Evolutionary conservation across 1,140 invertebrate genomes (phyloP).

Genomic region (Harlomillsia oculata): DNA sequence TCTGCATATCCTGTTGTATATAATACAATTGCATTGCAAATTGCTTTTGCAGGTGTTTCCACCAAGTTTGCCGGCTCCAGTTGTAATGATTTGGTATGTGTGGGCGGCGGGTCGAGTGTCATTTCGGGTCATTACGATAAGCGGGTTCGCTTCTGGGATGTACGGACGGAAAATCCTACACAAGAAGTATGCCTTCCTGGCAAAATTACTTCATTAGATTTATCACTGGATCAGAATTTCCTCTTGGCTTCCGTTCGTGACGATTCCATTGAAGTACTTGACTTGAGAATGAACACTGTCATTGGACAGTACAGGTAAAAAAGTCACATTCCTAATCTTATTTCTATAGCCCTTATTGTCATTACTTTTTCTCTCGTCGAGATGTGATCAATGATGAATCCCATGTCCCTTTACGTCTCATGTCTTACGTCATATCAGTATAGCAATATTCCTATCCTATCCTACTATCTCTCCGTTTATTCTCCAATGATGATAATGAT

Average conservation of each 20-base stretch:
- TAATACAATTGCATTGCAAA: no score
- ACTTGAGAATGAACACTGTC: slow-evolving; percentile 87
- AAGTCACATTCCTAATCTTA: no score
- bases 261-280: slow-evolving; percentile 86
- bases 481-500: no score
- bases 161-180: slow-evolving; percentile 51
- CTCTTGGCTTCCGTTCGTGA: slow-evolving; percentile 85
- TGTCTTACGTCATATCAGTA: no score
- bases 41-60: slow-evolving; percentile 59
- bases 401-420: no score
- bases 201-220: slow-evolving; percentile 86
- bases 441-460: no score
- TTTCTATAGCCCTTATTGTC: no score
- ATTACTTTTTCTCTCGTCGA: no score
- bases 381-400: no score
- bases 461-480: no score
- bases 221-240: slow-evolving; percentile 72
- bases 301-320: slow-evolving; percentile 78
- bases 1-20: no score
- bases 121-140: slow-evolving; percentile 98
- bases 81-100: slow-evolving; percentile 90
- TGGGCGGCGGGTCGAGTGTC: slow-evolving; percentile 77
- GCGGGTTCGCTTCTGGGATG: slow-evolving; percentile 92
- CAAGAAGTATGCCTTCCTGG: slow-evolving; percentile 32
- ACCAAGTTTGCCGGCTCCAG: slow-evolving; percentile 95